Evolutionary conservation across 2,888 invertebrate species (phyloP), one percentile per base, ranked within the genome.

Genomic region (Hirtodrosophila duncani): DNA sequence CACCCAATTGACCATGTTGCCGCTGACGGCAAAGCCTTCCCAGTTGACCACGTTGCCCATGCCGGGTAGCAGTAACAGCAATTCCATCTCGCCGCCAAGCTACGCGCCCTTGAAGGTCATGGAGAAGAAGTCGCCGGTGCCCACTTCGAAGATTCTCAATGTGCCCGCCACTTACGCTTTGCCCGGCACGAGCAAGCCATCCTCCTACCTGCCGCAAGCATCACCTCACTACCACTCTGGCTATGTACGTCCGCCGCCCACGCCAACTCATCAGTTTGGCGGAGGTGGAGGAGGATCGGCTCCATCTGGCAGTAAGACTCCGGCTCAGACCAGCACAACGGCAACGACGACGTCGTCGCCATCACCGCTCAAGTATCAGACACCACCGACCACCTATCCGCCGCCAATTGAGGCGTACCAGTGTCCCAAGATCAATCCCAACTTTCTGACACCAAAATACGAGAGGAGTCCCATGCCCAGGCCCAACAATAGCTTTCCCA

Each of bases 381-480:
- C 85, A 7, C 82, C 86, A 5, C 84, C 86, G 23, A 85, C 85
- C 7, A 83, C 84, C 41, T 86, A 85, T 71, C 85, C 85, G 29
- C 83, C 84, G 2, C 84, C 85, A 14, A 83, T 87, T 16, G 86
- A 86, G 63, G 84, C 85, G 34, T 86, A 85, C 71, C 86, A 87
- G 11, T 86, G 86, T 42, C 87, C 86, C 30, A 86, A 86, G 66
- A 85, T 86, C 1, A 86, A 86, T 67, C 86, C 86, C 1, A 86
- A 85, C 44, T 86, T 87, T 71, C 58, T 86, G 9, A 86, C 86
- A 13, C 86, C 86, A 6, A 86, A 86, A 66, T 86, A 85, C 42
- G 86, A 86, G 36, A 18, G 56, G 1, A 41, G 56, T n/a, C 59
- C 56, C 2, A 10, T 56, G 59, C 56, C 56, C 6, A 33, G 59